phyloP scores from a whole-genome alignment of 37 sponge, comb jelly and placozoan genomes.

The Amphimedon queenslandica region DNA sequence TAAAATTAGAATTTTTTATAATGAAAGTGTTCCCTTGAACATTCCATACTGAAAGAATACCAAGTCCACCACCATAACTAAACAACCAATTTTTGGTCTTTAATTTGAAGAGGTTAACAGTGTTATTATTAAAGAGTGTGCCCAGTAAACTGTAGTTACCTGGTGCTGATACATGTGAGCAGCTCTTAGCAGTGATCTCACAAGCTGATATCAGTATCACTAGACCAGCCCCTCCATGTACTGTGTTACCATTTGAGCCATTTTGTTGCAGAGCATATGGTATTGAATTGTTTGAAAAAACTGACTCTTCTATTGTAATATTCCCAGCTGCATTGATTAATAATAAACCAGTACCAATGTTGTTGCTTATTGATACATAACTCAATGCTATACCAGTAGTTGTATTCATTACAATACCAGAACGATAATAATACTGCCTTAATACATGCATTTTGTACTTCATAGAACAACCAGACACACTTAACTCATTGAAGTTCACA shows the following conservation, averaged over 20 bases:
- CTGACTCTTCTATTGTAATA: neutral
- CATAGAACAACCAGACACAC: no score
- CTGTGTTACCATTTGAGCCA: neutral
- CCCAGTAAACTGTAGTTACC: constrained; percentile 61
- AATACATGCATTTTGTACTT: no score
- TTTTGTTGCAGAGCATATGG: neutral
- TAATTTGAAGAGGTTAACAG: constrained; percentile 43
- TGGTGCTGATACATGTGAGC: neutral
- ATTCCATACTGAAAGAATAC: neutral
- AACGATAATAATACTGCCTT: neutral
- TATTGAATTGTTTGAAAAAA: neutral
- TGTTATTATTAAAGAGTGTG: constrained; percentile 61
- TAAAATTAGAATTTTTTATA: neutral
- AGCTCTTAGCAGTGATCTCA: neutral
- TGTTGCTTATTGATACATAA: neutral
- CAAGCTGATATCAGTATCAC: neutral
- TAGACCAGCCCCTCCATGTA: neutral
- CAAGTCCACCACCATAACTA: constrained; percentile 5
- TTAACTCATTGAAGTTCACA: no score
- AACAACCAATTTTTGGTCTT: neutral
- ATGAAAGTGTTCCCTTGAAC: neutral
- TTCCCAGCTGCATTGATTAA: neutral
- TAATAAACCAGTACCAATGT: neutral
- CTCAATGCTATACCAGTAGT: neutral
- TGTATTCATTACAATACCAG: neutral